Evolutionary conservation across 2,888 invertebrate species (phyloP).

Genomic region (Mimas tiliae): DNA sequence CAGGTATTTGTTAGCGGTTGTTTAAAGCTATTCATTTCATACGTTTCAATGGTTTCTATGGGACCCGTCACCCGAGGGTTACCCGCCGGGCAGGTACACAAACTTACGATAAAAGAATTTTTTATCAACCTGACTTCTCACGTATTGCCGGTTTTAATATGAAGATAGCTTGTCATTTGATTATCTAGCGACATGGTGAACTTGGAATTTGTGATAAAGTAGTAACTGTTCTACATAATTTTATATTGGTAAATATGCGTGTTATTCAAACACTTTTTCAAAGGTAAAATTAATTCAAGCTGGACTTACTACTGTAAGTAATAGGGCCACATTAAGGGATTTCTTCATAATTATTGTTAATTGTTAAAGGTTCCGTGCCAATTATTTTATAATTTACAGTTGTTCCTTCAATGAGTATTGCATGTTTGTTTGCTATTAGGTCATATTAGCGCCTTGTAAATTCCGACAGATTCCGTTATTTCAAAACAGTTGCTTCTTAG

Average conservation of each 20-base stretch:
- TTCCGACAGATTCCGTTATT: constrained; percentile 40
- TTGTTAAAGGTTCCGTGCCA: constrained; percentile 14
- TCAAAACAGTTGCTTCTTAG: constrained; percentile 32
- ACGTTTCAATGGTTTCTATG: constrained; percentile 70
- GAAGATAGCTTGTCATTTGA: constrained; percentile 22
- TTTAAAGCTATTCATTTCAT: constrained; percentile 66
- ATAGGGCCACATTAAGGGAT: not conserved
- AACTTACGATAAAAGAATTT: constrained; percentile 54
- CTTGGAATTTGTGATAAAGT: not conserved
- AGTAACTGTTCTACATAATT: not conserved
- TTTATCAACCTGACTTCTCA: constrained; percentile 55
- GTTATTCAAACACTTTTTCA: not conserved
- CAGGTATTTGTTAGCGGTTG: constrained; percentile 53
- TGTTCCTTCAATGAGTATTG: constrained; percentile 27
- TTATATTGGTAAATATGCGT: not conserved
- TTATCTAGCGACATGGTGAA: not conserved
- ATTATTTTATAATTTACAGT: constrained; percentile 20
- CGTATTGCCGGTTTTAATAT: constrained; percentile 42
- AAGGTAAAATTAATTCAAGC: not conserved
- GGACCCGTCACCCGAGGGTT: constrained; percentile 59
- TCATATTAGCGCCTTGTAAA: constrained; percentile 39
- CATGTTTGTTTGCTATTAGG: constrained; percentile 39
- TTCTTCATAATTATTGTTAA: constrained; percentile 26
- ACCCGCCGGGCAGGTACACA: constrained; percentile 67
- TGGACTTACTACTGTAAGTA: not conserved